Evolutionary conservation across 2,888 invertebrate species (phyloP).

Genomic region (Limnephilus auricula): DNA sequence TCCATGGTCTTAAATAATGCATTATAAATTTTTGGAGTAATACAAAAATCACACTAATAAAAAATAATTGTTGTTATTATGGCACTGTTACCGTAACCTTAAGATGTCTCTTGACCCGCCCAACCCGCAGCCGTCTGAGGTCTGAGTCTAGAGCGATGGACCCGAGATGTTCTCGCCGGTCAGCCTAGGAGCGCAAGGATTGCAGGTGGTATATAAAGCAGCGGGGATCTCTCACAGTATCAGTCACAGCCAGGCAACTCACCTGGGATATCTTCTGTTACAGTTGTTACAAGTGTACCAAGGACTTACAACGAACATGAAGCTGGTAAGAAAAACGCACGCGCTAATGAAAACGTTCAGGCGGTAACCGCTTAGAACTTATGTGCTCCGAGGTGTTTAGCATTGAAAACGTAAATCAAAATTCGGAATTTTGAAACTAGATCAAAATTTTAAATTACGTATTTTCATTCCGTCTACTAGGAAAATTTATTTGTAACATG

Average conservation of each 20-base stretch:
- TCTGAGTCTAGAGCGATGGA: slow-evolving; percentile 59
- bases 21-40: too few relatives aligned
- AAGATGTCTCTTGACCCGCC: slow-evolving; percentile 22
- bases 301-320: slow-evolving; percentile 50
- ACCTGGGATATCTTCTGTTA: slow-evolving; percentile 52
- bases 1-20: too few relatives aligned
- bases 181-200: slow-evolving; percentile 63
- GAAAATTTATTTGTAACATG: too few relatives aligned
- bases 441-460: background rate
- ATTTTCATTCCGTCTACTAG: too few relatives aligned
- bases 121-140: background rate
- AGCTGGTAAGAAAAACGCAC: slow-evolving; percentile 51
- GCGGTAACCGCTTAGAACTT: background rate
- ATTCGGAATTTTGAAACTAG: background rate
- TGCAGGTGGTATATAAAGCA: slow-evolving; percentile 61
- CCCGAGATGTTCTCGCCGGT: slow-evolving; percentile 60
- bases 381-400: background rate
- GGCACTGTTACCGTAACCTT: background rate
- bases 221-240: slow-evolving; percentile 59
- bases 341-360: background rate
- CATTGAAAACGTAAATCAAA: background rate
- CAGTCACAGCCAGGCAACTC: slow-evolving; percentile 61
- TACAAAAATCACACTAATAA: too few relatives aligned
- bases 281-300: slow-evolving; percentile 28
- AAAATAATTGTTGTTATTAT: too few relatives aligned